These are phyloP conservation scores for Clupea harengus DNA, from an alignment of 2,113 vertebrate species.

Conservation along the genomic window DNA sequence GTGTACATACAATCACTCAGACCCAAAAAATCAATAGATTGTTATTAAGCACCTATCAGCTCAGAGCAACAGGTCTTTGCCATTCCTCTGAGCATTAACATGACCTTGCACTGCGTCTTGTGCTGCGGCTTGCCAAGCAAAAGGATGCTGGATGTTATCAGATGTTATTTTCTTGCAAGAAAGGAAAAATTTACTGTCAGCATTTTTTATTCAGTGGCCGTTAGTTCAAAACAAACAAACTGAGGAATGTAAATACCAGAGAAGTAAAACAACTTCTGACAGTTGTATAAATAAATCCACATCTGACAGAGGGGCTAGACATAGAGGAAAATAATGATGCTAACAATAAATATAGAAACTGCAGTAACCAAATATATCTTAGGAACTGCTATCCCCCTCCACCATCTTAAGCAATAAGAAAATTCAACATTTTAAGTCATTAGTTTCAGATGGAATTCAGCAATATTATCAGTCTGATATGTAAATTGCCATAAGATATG, in stretches of 20 bases:
- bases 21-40: background rate
- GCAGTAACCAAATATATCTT: background rate
- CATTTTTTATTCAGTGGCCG: background rate
- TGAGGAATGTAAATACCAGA: background rate
- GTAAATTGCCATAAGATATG: background rate
- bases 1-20: slow-evolving; percentile 3
- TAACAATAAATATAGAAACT: background rate
- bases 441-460: background rate
- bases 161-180: background rate
- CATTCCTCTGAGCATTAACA: background rate
- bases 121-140: background rate
- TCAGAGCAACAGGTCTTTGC: background rate
- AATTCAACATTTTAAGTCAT: background rate
- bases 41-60: background rate
- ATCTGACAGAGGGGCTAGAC: background rate
- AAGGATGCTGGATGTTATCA: background rate
- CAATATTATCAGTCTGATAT: background rate
- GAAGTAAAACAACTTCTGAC: background rate
- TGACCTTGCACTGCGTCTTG: background rate
- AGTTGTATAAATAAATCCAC: background rate
- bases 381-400: too few species aligned
- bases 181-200: background rate
- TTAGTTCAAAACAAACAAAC: background rate
- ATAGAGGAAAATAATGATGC: background rate
- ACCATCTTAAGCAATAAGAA: too few species aligned